Base-by-base conservation (phyloP, 2,797 vertebrate species). In the Epinephelus awoara region DNA sequence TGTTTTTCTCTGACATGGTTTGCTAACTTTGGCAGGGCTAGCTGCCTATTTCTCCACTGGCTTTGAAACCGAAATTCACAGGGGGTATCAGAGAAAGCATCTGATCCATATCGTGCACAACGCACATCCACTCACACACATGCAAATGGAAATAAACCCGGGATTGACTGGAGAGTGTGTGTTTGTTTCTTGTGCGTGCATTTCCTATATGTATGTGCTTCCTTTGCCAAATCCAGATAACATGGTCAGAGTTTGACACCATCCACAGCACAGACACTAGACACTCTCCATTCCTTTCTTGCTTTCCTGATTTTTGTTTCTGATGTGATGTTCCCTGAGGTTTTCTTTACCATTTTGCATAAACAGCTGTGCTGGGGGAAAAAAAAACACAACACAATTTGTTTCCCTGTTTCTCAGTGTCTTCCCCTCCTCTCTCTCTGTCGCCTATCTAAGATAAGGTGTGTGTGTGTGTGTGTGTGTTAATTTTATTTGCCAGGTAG, bases 1-100 rank as follows among this genome's bases (percentile, higher is more conserved):
- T 67, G 72, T 75, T 85, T 89, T 88, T 77, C 75, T 82, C 77
- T 82, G 86, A 87, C 82, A 90, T 76, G 74, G 62, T 91, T 84
- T 85, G 77, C 85, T 78, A 77, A 77, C 83, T 91, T 89, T 93
- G 85, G 83, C 87, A 84, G 56, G 51, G 73, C 70, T 50, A 63
- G 78, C 74, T 78, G 73, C 52, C 56, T 92, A 77, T 93, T 80
- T 66, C 82, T 88, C 88, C 55, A 57, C 80, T 90, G 83, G 88
- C 89, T 91, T 84, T 86, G 67, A 90, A 90, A 79, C 54, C 49
- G 88, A 85, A 82, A 79, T 19, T 81, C 85, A 82, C 77, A 71
- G 80, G 88, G 82, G 83, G 82, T 64, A 88, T 89, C 83, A 82
- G 82, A 83, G 65, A 88, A 86, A 85, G 84, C 82, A 84, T 91